phyloP scores from a whole-genome alignment of 35 echinoderm and acorn worm species.

The Patiria miniata region DNA sequence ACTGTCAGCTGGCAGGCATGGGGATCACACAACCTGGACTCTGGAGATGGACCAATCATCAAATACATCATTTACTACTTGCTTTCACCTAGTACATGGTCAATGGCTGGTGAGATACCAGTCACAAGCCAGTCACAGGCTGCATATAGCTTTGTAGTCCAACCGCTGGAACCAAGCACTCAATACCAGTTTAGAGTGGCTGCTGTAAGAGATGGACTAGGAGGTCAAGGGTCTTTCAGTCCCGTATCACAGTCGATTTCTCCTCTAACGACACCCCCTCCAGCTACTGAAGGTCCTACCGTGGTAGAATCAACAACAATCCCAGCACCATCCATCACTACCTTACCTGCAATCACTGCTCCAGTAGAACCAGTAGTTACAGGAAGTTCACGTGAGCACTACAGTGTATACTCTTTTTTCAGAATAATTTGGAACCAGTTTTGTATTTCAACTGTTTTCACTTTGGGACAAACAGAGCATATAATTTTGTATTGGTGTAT shows the following conservation, averaged over 20 bases:
- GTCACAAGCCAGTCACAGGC: not conserved
- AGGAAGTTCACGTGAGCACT: too few relatives aligned
- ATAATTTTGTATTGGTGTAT: too few relatives aligned
- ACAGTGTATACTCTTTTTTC: too few relatives aligned
- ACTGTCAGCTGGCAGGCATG: constrained; percentile 10
- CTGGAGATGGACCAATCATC: not conserved
- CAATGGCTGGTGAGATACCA: not conserved
- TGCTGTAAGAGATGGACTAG: constrained; percentile 51
- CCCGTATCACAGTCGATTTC: not conserved
- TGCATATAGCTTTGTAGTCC: not conserved
- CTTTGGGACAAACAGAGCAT: too few relatives aligned
- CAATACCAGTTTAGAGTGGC: constrained; percentile 54
- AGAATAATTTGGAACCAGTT: too few relatives aligned
- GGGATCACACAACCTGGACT: not conserved
- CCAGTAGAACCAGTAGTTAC: too few relatives aligned
- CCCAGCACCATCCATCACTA: too few relatives aligned
- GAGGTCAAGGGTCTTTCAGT: constrained; percentile 47
- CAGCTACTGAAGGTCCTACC: too few relatives aligned
- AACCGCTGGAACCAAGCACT: constrained; percentile 11
- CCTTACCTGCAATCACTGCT: too few relatives aligned
- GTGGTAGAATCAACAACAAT: too few relatives aligned
- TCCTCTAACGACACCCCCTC: not conserved
- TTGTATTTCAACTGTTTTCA: too few relatives aligned
- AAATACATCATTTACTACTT: not conserved
- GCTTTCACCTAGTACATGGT: not conserved